phyloP scores from a whole-genome alignment of 1,140 invertebrate genomes.

The Aphelenchoides avenae region DNA sequence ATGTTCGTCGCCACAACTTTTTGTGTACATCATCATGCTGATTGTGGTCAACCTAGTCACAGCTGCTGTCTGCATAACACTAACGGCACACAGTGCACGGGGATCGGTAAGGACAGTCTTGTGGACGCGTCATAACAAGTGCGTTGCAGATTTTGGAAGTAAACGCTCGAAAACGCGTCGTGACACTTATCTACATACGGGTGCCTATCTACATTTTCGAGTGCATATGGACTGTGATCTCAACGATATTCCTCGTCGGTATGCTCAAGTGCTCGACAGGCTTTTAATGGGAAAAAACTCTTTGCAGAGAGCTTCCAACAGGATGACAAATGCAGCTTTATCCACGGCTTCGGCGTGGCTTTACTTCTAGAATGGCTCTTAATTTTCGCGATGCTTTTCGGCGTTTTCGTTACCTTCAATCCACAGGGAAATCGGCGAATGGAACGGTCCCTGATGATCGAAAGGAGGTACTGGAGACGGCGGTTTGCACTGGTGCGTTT shows the following conservation, averaged over 20 bases:
- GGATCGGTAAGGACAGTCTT: too few species aligned
- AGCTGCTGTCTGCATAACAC: slow-evolving; percentile 25
- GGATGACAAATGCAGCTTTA: slow-evolving; percentile 22
- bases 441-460: slow-evolving; percentile 38
- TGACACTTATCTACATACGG: slow-evolving; percentile 44
- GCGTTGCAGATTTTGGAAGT: slow-evolving; percentile 52
- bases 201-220: slow-evolving; percentile 54
- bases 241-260: slow-evolving; percentile 46
- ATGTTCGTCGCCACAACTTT: slow-evolving; percentile 33
- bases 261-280: not conserved
- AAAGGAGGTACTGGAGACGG: slow-evolving; percentile 42
- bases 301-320: slow-evolving; percentile 17
- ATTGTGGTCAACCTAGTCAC: slow-evolving; percentile 39
- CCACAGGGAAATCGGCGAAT: slow-evolving; percentile 36
- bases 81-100: slow-evolving; percentile 29
- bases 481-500: slow-evolving; percentile 37
- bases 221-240: slow-evolving; percentile 42
- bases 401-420: slow-evolving; percentile 54
- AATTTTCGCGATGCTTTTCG: slow-evolving; percentile 42
- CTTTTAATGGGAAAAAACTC: slow-evolving; percentile 1
- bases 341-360: slow-evolving; percentile 29
- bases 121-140: too few species aligned
- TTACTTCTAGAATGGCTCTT: slow-evolving; percentile 52
- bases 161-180: slow-evolving; percentile 29
- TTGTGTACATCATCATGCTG: slow-evolving; percentile 37